Percentiles rank a stretch among this genome's conserved stretches.
These are phyloP conservation scores for Microvelia longipes DNA, from an alignment of 1,140 invertebrate genomes.

Conservation along the genomic window DNA sequence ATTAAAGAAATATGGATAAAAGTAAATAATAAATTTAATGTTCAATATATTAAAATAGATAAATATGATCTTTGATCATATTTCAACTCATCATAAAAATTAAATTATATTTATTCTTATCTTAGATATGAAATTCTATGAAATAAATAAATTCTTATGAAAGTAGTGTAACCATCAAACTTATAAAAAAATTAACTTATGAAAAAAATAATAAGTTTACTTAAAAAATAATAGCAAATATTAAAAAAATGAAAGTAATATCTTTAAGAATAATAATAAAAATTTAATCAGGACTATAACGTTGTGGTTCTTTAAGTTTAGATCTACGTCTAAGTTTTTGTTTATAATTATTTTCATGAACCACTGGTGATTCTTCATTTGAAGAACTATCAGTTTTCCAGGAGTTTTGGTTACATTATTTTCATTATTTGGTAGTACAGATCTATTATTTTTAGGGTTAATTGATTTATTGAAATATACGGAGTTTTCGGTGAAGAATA, in stretches of 20 bases:
- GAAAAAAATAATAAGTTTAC: not conserved
- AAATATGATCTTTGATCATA: no score
- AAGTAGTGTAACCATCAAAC: not conserved
- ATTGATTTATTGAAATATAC: not conserved
- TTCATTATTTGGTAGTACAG: not conserved
- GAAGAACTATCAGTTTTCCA: not conserved
- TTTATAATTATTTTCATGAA: not conserved
- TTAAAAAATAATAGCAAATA: not conserved
- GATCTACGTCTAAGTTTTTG: not conserved
- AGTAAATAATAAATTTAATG: not conserved
- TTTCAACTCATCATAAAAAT: no score
- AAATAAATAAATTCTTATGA: not conserved
- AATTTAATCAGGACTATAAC: not conserved
- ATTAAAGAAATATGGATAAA: not conserved
- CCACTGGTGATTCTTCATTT: not conserved
- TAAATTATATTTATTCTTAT: no score
- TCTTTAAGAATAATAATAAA: not conserved
- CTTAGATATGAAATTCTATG: no score
- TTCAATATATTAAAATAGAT: not conserved
- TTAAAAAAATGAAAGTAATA: not conserved
- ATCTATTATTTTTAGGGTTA: not conserved
- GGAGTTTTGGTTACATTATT: not conserved
- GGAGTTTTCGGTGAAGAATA: not conserved
- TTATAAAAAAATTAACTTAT: not conserved
- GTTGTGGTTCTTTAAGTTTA: not conserved